Conservation (phyloP, 2,797 vertebrate species). For the Alcedo atthis region DNA sequence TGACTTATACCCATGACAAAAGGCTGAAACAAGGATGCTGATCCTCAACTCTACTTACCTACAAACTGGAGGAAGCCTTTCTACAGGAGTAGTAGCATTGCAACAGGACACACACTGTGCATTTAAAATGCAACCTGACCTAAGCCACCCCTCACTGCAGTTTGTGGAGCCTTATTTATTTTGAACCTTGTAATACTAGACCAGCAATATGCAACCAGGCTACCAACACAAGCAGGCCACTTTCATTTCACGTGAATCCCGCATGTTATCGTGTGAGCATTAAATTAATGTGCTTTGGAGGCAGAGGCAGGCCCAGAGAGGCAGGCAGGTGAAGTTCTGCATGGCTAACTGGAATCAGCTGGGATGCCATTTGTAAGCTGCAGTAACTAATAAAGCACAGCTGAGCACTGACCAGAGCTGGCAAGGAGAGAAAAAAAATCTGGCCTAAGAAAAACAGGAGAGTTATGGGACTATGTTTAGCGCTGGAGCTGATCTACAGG, state of each 20-base stretch:
- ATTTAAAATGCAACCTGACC: neutral
- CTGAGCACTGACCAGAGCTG: neutral
- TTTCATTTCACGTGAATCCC: neutral
- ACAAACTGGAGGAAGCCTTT: neutral
- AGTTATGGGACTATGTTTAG: neutral
- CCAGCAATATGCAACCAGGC: neutral
- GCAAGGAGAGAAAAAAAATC: neutral
- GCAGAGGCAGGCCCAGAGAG: neutral
- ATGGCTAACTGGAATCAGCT: neutral
- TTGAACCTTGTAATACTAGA: neutral
- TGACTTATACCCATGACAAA: neutral
- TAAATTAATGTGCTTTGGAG: neutral
- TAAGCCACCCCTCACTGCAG: neutral
- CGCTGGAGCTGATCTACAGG: neutral
- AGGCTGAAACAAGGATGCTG: neutral
- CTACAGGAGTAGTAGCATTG: rapidly evolving
- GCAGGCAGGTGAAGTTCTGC: neutral
- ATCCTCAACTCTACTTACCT: neutral
- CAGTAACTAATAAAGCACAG: neutral
- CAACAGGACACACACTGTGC: rapidly evolving
- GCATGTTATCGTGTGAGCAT: neutral
- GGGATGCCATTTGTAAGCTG: neutral
- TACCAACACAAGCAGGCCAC: neutral
- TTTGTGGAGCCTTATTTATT: neutral
- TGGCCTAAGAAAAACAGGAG: neutral